These are phyloP conservation scores for Cyprinodon tularosa DNA, from an alignment of 2,113 vertebrate species.

Conservation along the genomic window DNA sequence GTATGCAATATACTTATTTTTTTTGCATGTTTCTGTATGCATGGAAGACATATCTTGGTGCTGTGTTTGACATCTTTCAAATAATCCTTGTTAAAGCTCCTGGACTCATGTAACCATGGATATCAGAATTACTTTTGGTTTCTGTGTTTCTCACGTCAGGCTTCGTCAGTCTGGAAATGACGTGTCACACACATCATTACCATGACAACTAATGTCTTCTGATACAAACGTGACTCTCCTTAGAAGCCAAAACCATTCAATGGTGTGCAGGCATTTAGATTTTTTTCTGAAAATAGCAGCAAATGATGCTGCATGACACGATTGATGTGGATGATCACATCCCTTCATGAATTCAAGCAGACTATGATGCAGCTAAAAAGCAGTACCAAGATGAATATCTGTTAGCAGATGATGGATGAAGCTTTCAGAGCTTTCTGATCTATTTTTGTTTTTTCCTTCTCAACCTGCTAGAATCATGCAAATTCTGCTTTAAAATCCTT, in stretches of 20 bases:
- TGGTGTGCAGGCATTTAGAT: slow-evolving; percentile 34
- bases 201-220: slow-evolving; percentile 32
- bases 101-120: slow-evolving; percentile 9
- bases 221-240: slow-evolving; percentile 32
- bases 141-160: slow-evolving; percentile 23
- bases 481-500: slow-evolving; percentile 43
- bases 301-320: slow-evolving; percentile 29
- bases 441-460: slow-evolving; percentile 49
- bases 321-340: slow-evolving; percentile 2
- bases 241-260: slow-evolving; percentile 33
- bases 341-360: slow-evolving; percentile 16
- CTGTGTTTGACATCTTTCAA: slow-evolving; percentile 5
- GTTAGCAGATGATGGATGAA: slow-evolving; percentile 57
- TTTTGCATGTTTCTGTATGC: not conserved
- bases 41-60: not conserved
- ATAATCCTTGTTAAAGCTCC: slow-evolving; percentile 12
- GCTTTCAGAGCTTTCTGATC: slow-evolving; percentile 36
- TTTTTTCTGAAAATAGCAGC: slow-evolving; percentile 30
- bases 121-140: slow-evolving; percentile 15
- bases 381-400: slow-evolving; percentile 49
- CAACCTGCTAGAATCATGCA: slow-evolving; percentile 48
- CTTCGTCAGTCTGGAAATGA: slow-evolving; percentile 30
- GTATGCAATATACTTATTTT: not conserved
- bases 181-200: slow-evolving; percentile 53
- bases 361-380: slow-evolving; percentile 44